phyloP scores from a whole-genome alignment of 2,888 invertebrate genomes.

The Lepidocyrtoides sp. region DNA sequence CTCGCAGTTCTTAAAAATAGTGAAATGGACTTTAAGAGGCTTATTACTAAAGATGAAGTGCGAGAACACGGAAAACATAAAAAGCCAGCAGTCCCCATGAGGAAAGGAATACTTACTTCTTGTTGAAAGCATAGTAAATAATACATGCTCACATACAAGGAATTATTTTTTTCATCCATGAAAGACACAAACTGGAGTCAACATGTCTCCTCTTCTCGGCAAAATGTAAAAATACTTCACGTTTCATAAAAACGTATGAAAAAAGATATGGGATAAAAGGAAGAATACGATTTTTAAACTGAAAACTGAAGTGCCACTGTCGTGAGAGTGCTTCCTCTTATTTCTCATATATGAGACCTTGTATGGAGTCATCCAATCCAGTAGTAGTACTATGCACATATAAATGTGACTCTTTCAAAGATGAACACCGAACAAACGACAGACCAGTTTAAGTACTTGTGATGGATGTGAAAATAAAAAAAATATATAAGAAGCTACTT shows the following conservation, averaged over 20 bases:
- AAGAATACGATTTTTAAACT: conserved; percentile 52
- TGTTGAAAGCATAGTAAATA: conserved; percentile 75
- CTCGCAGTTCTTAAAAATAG: conserved; percentile 63
- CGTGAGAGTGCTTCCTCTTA: conserved; percentile 29
- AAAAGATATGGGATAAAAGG: conserved; percentile 55
- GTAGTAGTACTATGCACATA: background rate
- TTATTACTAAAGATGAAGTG: conserved; percentile 64
- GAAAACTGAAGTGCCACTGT: conserved; percentile 43
- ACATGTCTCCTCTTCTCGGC: conserved; percentile 52
- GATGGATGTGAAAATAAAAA: conserved; percentile 16
- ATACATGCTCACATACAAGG: conserved; percentile 44
- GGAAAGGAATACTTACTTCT: conserved; percentile 64
- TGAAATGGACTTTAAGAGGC: conserved; percentile 75
- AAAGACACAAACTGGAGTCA: conserved; percentile 35
- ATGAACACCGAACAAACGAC: conserved; percentile 13
- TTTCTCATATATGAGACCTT: conserved; percentile 42
- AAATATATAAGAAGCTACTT: conserved; percentile 36
- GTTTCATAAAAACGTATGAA: conserved; percentile 36
- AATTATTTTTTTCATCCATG: conserved; percentile 50
- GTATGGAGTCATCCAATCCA: no score
- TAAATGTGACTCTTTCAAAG: conserved; percentile 41
- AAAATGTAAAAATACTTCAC: conserved; percentile 24
- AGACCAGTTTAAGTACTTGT: conserved; percentile 10
- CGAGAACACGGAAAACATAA: conserved; percentile 58
- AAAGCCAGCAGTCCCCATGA: conserved; percentile 42